Percentiles rank a stretch among this genome's conserved stretches.
Evolutionary conservation across 2,888 invertebrate species (phyloP).

Genomic region (Ophioninae sp.): DNA sequence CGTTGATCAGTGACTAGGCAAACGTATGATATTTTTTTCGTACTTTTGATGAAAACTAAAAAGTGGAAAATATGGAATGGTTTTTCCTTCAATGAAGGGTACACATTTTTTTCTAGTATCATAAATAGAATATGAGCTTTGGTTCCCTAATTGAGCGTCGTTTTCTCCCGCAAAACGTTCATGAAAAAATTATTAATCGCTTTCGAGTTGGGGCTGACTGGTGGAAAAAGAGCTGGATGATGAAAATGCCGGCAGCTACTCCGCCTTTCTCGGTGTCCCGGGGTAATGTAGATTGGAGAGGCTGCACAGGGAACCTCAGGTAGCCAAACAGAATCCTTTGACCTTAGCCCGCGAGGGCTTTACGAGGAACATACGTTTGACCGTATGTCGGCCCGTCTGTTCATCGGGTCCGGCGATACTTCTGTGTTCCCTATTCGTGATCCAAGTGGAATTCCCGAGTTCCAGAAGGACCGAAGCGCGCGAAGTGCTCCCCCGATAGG

Average conservation of each 20-base stretch:
- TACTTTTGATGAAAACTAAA: no score
- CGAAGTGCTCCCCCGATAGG: conserved; percentile 48
- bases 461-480: conserved; percentile 63
- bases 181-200: conserved; percentile 74
- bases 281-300: conserved; percentile 24
- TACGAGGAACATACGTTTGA: conserved; percentile 53
- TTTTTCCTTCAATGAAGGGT: no score
- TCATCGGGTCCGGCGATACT: conserved; percentile 33
- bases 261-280: conserved; percentile 50
- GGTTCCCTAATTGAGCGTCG: conserved; percentile 4
- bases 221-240: conserved; percentile 65
- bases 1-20: no score
- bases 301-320: conserved; percentile 71
- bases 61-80: no score
- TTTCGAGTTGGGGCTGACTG: conserved; percentile 62
- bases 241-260: conserved; percentile 58
- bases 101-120: neutral
- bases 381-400: conserved; percentile 52
- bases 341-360: conserved; percentile 76
- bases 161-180: conserved; percentile 1
- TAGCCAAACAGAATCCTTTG: conserved; percentile 76
- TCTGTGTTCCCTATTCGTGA: conserved; percentile 13
- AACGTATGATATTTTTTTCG: no score
- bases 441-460: conserved; percentile 48
- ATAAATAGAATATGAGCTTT: neutral